Evolutionary conservation across 2,888 invertebrate genomes (phyloP), one percentile per base, ranked within the genome.

Genomic region (Schizaphis graminum): DNA sequence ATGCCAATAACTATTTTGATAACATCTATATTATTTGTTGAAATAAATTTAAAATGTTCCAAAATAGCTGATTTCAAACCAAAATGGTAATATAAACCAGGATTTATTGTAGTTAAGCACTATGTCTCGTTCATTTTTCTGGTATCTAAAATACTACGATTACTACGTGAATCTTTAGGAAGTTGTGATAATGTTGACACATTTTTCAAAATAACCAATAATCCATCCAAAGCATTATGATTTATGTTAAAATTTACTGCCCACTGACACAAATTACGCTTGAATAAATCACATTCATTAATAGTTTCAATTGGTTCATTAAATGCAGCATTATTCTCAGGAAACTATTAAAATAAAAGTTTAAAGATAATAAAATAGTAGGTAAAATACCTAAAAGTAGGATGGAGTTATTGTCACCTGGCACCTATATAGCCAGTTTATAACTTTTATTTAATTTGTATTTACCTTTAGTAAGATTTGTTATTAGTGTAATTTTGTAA

Each of bases 221-320:
- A 35, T 41, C 84, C 84, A 84, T 84, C 84, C n/a, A 41, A 84
- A 84, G 84, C 84, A 84, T 84, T 84, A 84, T 35, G 84, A 84
- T 84, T n/a, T 5, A 84, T 84, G 21, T 84, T 84, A 84, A 84
- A 84, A 21, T 41, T 35, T 4, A 41, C 35, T 84, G 84, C 84
- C 84, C 41, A 84, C 24, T 84, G 21, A 7, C 21, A n/a, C 11
- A 84, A 41, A 84, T 84, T 41, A 41, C 41, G 35, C 35, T 84
- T 84, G 7, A 84, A 41, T 35, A 21, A 28, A 77, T n/a, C 77
- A 77, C 35, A 77, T 77, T n/a, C 41, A 41, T 84, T 41, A 41
- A 84, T 41, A 41, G 41, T 41, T 84, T 24, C 41, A 41, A 35
- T 84, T 84, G 41, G 41, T 84, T 35, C 21, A 41, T 35, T 35